Evolutionary conservation across 2,888 invertebrate species (phyloP).

Genomic region (Drosophila fulvimacula): DNA sequence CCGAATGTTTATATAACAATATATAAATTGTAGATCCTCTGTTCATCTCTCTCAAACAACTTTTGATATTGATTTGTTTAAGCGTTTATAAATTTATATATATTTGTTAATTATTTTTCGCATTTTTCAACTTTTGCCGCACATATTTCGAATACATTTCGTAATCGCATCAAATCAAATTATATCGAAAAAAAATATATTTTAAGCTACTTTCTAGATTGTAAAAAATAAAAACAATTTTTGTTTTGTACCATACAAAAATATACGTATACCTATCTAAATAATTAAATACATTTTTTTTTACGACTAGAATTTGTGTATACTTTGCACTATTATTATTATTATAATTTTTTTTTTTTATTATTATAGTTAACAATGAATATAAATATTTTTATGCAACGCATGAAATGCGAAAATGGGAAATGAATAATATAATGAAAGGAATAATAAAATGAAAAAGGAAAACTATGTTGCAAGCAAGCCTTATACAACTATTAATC

Average conservation of each 20-base stretch:
- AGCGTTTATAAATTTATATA: slow-evolving; percentile 8
- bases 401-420: slow-evolving; percentile 70
- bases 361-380: slow-evolving; percentile 23
- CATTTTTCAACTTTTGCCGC: slow-evolving; percentile 23
- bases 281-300: slow-evolving; percentile 22
- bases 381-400: slow-evolving; percentile 26
- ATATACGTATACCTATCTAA: slow-evolving; percentile 32
- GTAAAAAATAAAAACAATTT: slow-evolving; percentile 38
- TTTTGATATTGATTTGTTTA: neutral
- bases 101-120: slow-evolving; percentile 9
- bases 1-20: neutral
- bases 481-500: slow-evolving; percentile 68
- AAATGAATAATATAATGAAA: slow-evolving; percentile 15
- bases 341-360: slow-evolving; percentile 24
- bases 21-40: neutral
- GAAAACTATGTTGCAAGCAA: slow-evolving; percentile 63
- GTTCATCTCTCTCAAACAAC: neutral
- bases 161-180: slow-evolving; percentile 24
- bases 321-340: slow-evolving; percentile 36
- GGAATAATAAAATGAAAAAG: slow-evolving; percentile 11
- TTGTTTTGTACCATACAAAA: slow-evolving; percentile 44
- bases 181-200: slow-evolving; percentile 10
- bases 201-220: slow-evolving; percentile 60
- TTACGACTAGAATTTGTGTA: slow-evolving; percentile 30
- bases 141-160: slow-evolving; percentile 18